These are phyloP conservation scores for Pelodiscus sinensis DNA, from an alignment of 2,113 vertebrate genomes.

Conservation along the genomic window DNA sequence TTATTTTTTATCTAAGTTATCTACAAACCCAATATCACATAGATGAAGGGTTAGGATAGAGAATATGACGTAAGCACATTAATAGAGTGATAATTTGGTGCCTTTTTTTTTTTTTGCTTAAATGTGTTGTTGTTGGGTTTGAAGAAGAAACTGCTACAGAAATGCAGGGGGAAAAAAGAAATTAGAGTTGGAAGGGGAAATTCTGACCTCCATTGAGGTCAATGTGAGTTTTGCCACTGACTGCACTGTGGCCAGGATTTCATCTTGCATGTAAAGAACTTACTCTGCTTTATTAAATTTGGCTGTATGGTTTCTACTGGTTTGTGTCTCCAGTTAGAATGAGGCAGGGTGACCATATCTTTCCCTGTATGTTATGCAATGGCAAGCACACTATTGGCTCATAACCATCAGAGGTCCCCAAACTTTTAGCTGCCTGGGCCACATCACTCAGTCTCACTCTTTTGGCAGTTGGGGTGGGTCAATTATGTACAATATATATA, in stretches of 20 bases:
- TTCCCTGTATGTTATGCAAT: not conserved
- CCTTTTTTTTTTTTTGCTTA: not conserved
- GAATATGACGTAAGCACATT: not conserved
- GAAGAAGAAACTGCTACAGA: not conserved
- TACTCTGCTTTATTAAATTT: not conserved
- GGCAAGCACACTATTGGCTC: not conserved
- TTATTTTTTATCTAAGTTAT: not conserved
- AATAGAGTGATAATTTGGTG: not conserved
- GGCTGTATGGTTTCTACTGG: not conserved
- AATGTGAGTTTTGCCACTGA: not conserved
- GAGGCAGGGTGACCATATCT: not conserved
- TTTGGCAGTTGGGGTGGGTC: too few species aligned
- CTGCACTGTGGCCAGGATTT: not conserved
- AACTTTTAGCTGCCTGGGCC: too few species aligned
- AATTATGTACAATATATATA: too few species aligned
- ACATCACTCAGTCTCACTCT: too few species aligned
- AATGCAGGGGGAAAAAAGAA: not conserved
- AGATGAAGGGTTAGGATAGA: not conserved
- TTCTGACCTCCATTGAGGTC: not conserved
- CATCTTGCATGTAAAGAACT: not conserved
- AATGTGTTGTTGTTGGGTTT: not conserved
- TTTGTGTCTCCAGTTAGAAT: not conserved
- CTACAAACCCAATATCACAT: not conserved
- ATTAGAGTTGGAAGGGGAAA: not conserved
- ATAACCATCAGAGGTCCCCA: not conserved